phyloP scores from a whole-genome alignment of 2,888 invertebrate species.

The Fissipunctia ypsillon region DNA sequence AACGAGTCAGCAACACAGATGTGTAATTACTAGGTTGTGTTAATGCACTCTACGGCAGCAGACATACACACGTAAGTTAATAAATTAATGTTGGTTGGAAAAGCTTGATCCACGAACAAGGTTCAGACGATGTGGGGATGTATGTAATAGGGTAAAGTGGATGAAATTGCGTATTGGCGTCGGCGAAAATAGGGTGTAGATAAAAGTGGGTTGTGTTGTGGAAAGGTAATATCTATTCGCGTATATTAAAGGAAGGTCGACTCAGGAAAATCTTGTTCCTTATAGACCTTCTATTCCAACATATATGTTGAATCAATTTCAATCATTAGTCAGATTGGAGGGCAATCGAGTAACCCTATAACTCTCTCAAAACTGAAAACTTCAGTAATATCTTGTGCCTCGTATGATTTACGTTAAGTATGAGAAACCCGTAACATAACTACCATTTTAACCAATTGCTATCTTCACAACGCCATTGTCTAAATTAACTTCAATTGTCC shows the following conservation, averaged over 20 bases:
- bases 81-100: constrained; percentile 23
- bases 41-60: constrained; percentile 40
- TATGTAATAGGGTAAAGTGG: constrained; percentile 56
- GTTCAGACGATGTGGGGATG: constrained; percentile 37
- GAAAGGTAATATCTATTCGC: constrained; percentile 25
- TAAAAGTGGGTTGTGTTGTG: constrained; percentile 25
- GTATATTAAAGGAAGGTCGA: background rate
- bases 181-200: constrained; percentile 15
- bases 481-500: constrained; percentile 1
- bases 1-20: constrained; percentile 25
- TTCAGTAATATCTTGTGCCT: background rate
- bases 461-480: background rate
- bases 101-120: constrained; percentile 34
- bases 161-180: constrained; percentile 34
- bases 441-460: constrained; percentile 3
- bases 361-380: background rate
- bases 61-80: constrained; percentile 17
- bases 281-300: background rate
- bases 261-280: background rate
- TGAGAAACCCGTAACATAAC: background rate
- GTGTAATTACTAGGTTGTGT: constrained; percentile 45
- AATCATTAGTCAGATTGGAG: background rate
- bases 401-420: background rate
- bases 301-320: background rate
- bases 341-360: background rate